Conservation (phyloP, 2,888 invertebrate species). For the Pandemis corylana region DNA sequence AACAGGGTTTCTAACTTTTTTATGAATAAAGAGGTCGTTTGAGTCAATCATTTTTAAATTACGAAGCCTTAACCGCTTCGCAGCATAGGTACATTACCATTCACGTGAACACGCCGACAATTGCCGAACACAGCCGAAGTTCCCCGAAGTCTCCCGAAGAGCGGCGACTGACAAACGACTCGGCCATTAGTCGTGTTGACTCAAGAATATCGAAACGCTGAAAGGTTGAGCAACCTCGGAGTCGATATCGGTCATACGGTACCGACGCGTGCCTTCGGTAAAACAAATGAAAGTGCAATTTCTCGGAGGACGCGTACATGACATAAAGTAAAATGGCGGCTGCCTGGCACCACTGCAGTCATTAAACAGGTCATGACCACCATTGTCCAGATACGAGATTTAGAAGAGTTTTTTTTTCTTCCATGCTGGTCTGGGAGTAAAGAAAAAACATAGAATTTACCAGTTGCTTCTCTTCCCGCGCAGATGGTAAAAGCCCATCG, state of each 20-base stretch:
- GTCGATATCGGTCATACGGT: slow-evolving; percentile 11
- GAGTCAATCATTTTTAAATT: background rate
- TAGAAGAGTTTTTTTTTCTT: too few species aligned
- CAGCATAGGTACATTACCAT: background rate
- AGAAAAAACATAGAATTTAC: too few species aligned
- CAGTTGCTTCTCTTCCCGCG: too few species aligned
- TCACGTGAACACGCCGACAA: background rate
- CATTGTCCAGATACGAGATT: too few species aligned
- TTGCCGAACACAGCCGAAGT: background rate
- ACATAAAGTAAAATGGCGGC: background rate
- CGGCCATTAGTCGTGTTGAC: slow-evolving; percentile 36
- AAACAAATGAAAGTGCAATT: slow-evolving; percentile 1
- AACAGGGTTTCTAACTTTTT: too few species aligned
- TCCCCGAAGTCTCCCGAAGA: slow-evolving; percentile 18
- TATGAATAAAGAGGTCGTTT: too few species aligned
- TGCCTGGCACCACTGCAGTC: background rate
- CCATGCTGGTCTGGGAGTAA: too few species aligned
- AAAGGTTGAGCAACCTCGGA: slow-evolving; percentile 26
- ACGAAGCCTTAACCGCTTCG: background rate
- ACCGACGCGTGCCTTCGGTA: background rate
- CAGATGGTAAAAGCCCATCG: too few species aligned
- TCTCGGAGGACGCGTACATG: background rate
- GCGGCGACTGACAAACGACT: slow-evolving; percentile 36
- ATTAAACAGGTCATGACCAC: too few species aligned
- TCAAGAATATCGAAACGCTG: slow-evolving; percentile 20